Evolutionary conservation across 2,888 invertebrate genomes (phyloP).

Genomic region (Eupeodes luniger): DNA sequence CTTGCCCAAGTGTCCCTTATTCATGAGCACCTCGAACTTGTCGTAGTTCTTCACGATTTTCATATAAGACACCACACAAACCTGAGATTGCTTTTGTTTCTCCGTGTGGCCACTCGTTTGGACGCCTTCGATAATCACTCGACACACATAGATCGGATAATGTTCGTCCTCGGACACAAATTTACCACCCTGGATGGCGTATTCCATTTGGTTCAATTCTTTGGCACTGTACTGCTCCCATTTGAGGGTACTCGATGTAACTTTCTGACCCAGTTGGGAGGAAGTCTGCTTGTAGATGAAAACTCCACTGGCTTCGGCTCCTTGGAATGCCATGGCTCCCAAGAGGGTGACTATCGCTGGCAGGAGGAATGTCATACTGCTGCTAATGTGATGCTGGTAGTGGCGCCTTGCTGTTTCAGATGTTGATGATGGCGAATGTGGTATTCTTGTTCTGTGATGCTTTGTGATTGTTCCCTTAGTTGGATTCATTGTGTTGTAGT

Average conservation of each 20-base stretch:
- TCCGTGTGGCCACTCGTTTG: slow-evolving; percentile 88
- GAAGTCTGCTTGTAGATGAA: slow-evolving; percentile 82
- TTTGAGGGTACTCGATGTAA: slow-evolving; percentile 91
- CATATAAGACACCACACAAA: slow-evolving; percentile 88
- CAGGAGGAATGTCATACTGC: slow-evolving; percentile 33
- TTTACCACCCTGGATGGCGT: slow-evolving; percentile 88
- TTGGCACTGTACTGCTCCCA: slow-evolving; percentile 87
- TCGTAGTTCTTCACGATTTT: slow-evolving; percentile 86
- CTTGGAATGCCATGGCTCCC: slow-evolving; percentile 31
- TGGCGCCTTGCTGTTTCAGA: slow-evolving; percentile 6
- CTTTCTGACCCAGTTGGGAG: slow-evolving; percentile 86
- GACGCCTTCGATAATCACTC: slow-evolving; percentile 89
- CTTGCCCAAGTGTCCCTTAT: slow-evolving; percentile 90
- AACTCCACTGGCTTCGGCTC: slow-evolving; percentile 77
- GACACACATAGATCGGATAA: slow-evolving; percentile 89
- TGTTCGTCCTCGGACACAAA: slow-evolving; percentile 82
- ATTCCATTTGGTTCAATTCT: slow-evolving; percentile 85
- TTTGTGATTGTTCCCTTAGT: slow-evolving; percentile 54
- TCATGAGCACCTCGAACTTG: slow-evolving; percentile 90
- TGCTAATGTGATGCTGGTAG: background rate
- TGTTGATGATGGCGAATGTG: background rate
- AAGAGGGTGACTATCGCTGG: slow-evolving; percentile 32
- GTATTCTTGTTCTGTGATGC: slow-evolving; percentile 29
- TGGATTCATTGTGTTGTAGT: slow-evolving; percentile 45
- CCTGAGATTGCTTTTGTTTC: slow-evolving; percentile 85